Conservation (phyloP, 2,888 invertebrate species). For the Lasius platythorax region DNA sequence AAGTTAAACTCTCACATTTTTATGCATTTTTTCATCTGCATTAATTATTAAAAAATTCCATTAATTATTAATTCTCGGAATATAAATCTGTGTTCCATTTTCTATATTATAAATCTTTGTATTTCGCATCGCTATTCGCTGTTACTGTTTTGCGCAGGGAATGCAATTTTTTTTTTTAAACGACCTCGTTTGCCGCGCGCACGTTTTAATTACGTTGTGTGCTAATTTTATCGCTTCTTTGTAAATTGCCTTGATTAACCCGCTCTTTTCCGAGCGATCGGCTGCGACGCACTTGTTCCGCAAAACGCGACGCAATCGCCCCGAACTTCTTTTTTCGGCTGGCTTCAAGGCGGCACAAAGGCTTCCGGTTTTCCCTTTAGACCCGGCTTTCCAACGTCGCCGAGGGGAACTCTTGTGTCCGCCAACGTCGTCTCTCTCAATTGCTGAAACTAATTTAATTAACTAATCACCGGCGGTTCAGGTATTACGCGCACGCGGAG, state of each 20-base stretch:
- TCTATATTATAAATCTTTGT: neutral
- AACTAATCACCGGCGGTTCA: slow-evolving; percentile 64
- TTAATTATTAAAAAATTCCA: neutral
- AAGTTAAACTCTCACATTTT: neutral
- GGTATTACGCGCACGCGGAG: slow-evolving; percentile 22
- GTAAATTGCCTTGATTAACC: slow-evolving; percentile 46
- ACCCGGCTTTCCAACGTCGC: slow-evolving; percentile 51
- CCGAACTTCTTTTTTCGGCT: slow-evolving; percentile 60
- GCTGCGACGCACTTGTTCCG: neutral
- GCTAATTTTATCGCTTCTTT: slow-evolving; percentile 13
- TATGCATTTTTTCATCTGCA: neutral
- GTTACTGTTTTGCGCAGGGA: neutral
- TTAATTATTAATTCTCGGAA: slow-evolving; percentile 17
- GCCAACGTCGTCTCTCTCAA: slow-evolving; percentile 30
- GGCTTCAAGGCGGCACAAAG: slow-evolving; percentile 48
- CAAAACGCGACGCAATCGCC: slow-evolving; percentile 23
- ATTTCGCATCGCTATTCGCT: neutral
- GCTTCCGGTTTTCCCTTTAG: slow-evolving; percentile 64
- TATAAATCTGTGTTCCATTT: neutral
- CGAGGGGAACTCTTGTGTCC: slow-evolving; percentile 44
- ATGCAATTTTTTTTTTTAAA: neutral
- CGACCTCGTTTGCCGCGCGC: neutral
- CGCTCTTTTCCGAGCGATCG: slow-evolving; percentile 30
- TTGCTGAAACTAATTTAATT: slow-evolving; percentile 64
- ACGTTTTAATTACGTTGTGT: slow-evolving; percentile 36